Conservation (phyloP, 1,140 invertebrate genomes). For the Eurosta solidaginis region DNA sequence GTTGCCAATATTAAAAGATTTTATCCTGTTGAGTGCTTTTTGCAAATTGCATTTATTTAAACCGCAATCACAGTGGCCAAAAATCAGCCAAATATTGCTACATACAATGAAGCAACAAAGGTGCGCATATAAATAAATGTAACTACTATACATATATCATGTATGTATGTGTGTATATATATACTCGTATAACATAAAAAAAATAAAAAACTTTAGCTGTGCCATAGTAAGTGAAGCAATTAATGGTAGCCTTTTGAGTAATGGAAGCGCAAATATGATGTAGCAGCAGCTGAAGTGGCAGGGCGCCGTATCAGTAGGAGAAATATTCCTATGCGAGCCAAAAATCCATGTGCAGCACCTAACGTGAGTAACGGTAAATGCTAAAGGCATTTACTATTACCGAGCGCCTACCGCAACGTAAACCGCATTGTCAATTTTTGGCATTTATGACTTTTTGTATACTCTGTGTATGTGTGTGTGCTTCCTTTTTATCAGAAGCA, state of each 20-base stretch:
- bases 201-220: neutral
- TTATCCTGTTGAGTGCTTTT: constrained; percentile 36
- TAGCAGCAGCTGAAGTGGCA: neutral
- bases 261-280: constrained; percentile 21
- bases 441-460: constrained; percentile 1
- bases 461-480: neutral
- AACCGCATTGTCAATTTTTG: constrained; percentile 14
- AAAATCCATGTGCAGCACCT: neutral
- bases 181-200: too few relatives aligned
- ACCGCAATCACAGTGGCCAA: constrained; percentile 29
- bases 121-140: too few relatives aligned
- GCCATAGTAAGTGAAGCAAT: neutral
- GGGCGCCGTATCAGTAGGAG: too few relatives aligned
- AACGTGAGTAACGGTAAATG: neutral
- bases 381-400: neutral
- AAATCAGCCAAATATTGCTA: neutral
- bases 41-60: constrained; percentile 36
- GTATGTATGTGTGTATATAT: neutral
- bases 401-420: neutral
- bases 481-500: neutral
- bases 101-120: neutral
- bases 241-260: constrained; percentile 5
- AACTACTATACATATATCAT: neutral
- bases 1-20: constrained; percentile 29
- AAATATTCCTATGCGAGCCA: neutral